Base-by-base conservation (phyloP, 2,113 vertebrate genomes). In the Bostrychus sinensis region DNA sequence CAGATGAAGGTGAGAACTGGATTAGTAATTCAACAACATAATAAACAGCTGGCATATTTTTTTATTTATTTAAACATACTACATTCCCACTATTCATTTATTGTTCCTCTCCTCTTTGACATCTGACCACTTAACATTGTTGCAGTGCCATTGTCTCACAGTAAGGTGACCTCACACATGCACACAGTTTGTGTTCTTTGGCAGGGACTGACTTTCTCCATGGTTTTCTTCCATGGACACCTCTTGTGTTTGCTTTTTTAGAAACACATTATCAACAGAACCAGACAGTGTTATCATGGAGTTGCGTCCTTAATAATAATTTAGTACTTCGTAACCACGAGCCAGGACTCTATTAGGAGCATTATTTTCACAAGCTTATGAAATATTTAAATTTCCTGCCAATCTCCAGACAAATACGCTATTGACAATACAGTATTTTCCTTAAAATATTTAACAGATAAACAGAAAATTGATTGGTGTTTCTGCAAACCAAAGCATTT, bases 1-100 rank as follows among this genome's bases (percentile, higher is more conserved):
- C 95, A 96, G 72, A 94, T 98, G 76, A 98, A 98, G 95, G 97
- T 97, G 77, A 65, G 81, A 51, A 56, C 25, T 51, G 7, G 30
- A 32, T 32, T 5, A 30, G 4, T 30, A 30, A 7, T 30, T 4
- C 37, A 14, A 39, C 3, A 39, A 39, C 14, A 16, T 14, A 39
- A 14, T 12, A 28, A 39, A 25, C 11, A 34, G 7, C 7, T 34
- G 7, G 32, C 11, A 10, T 34, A 34, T 1, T 34, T 34, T 34
- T 8, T 34, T 7, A 7, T 34, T 34, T 22, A 22, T n/a, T n/a
- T n/a, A n/a, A n/a, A n/a, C 56, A 59, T 41, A 14, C 34, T 59
- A 17, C 56, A 25, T 16, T n/a, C 7, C 39, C 5, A 13, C 22
- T 48, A 25, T 48, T 77, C 19, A 37, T 23, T 17, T 11, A n/a